Evolutionary conservation across 2,113 vertebrate genomes (phyloP).

Genomic region (Pleuronectes platessa): DNA sequence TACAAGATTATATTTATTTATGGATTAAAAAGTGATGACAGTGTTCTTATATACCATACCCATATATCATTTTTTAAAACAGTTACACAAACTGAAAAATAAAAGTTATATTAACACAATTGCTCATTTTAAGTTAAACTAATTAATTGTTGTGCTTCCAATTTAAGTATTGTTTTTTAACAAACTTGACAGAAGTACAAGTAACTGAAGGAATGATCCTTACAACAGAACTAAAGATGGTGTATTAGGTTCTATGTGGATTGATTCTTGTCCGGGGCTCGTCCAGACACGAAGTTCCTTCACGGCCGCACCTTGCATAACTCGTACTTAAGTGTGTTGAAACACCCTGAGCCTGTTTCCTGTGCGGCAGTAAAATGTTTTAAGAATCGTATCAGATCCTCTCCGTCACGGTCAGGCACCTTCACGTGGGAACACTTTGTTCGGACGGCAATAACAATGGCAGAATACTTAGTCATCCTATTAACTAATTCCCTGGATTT

Average conservation of each 20-base stretch:
- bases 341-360: constrained; percentile 18
- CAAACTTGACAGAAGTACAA: too few relatives aligned
- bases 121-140: too few relatives aligned
- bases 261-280: neutral
- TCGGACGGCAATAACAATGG: neutral
- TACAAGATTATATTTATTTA: too few relatives aligned
- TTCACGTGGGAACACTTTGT: neutral
- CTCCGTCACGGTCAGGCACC: too few relatives aligned
- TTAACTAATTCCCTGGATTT: neutral
- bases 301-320: constrained; percentile 34
- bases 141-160: too few relatives aligned
- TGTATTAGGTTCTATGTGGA: neutral
- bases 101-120: too few relatives aligned
- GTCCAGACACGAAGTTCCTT: constrained; percentile 25
- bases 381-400: neutral
- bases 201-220: too few relatives aligned
- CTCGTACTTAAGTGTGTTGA: constrained; percentile 6
- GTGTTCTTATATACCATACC: too few relatives aligned
- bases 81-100: too few relatives aligned
- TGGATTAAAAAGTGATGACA: too few relatives aligned
- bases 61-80: too few relatives aligned
- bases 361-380: rapidly evolving
- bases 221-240: neutral
- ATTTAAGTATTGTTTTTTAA: too few relatives aligned
- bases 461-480: neutral